These are phyloP conservation scores for Rhinolophus sinicus DNA, from an alignment of 2,113 vertebrate genomes.

Conservation along the genomic window DNA sequence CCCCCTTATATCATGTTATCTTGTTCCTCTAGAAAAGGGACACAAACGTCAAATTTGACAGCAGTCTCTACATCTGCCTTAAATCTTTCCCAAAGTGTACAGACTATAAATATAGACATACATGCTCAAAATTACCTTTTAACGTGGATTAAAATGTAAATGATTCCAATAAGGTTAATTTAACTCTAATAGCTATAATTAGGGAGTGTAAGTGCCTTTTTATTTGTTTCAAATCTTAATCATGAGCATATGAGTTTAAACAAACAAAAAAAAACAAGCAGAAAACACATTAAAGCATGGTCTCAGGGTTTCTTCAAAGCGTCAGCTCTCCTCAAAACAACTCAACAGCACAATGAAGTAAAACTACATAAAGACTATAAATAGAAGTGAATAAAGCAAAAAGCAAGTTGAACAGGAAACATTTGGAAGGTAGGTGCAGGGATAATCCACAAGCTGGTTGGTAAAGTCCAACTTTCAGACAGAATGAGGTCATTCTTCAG, in stretches of 20 bases:
- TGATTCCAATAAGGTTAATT: not conserved
- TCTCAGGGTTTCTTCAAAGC: constrained; percentile 30
- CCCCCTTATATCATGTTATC: not conserved
- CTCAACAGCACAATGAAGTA: not conserved
- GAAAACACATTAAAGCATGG: not conserved
- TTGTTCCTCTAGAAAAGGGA: constrained; percentile 33
- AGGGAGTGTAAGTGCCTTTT: not conserved
- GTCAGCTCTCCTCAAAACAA: not conserved
- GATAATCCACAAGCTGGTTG: constrained; percentile 27
- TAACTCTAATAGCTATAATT: not conserved
- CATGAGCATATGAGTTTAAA: not conserved
- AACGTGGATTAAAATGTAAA: constrained; percentile 13
- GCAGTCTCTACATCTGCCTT: constrained; percentile 19
- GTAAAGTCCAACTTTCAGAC: constrained; percentile 33
- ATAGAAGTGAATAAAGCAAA: not conserved
- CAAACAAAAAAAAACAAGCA: not conserved
- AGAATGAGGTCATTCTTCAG: constrained; percentile 64
- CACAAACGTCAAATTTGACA: not conserved
- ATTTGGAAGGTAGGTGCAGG: not conserved
- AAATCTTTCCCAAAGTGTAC: not conserved
- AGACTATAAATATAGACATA: not conserved
- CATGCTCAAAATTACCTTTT: not conserved
- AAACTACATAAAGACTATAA: not conserved
- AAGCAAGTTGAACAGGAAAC: not conserved
- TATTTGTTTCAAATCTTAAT: constrained; percentile 48